Conservation (phyloP, 2,797 vertebrate genomes). For the Alauda arvensis region DNA sequence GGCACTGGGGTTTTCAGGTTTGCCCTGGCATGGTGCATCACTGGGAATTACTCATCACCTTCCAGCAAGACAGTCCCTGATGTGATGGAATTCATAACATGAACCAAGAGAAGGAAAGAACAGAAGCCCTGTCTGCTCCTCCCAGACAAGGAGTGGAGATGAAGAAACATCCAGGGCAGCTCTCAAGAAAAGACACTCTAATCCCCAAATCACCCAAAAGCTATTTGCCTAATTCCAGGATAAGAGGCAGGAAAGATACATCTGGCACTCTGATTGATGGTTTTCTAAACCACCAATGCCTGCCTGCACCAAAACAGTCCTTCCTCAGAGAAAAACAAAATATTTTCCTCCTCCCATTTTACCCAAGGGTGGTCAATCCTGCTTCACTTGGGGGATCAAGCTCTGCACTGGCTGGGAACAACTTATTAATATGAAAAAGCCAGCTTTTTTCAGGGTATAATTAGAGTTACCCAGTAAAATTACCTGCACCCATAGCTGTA, state of each 20-base stretch:
- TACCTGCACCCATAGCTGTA: not conserved
- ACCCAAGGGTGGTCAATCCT: rapidly evolving
- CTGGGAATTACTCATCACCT: not conserved
- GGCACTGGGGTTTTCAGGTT: not conserved
- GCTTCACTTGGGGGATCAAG: not conserved
- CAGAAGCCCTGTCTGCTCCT: not conserved
- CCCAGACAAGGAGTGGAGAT: not conserved
- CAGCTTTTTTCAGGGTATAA: not conserved
- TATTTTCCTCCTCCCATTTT: not conserved
- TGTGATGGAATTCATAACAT: not conserved
- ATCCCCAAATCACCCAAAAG: not conserved
- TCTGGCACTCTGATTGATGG: not conserved
- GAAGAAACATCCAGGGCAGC: not conserved
- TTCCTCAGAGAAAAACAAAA: not conserved
- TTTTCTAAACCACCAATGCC: not conserved
- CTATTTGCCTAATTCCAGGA: not conserved
- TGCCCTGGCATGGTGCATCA: not conserved
- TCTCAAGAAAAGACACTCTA: not conserved
- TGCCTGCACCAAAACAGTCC: not conserved
- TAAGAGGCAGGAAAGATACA: not conserved
- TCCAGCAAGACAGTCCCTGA: not conserved
- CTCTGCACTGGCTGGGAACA: not conserved
- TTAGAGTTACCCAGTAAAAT: not conserved
- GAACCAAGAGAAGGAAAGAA: not conserved
- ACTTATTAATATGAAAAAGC: not conserved